A percentile compares a stretch with the other conserved stretches of the same genome.
Evolutionary conservation across 1,140 invertebrate species (phyloP).

Genomic region (Pogonus chalceus): DNA sequence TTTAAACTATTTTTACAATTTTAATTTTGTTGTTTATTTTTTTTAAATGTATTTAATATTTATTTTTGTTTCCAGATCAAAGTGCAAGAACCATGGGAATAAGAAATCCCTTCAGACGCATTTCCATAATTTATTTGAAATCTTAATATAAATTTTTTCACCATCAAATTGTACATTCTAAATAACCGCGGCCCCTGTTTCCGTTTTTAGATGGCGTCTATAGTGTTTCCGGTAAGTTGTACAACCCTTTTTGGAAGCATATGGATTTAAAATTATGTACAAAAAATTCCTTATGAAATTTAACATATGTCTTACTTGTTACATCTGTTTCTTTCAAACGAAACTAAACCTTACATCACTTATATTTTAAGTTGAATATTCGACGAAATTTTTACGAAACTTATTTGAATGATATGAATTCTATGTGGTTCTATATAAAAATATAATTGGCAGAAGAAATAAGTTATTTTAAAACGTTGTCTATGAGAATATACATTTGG

Average conservation of each 20-base stretch:
- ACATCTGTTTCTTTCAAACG: background rate
- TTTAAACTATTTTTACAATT: too few species aligned
- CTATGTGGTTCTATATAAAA: background rate
- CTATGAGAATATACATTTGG: background rate
- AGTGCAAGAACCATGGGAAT: too few species aligned
- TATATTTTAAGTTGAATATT: background rate
- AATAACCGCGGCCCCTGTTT: too few species aligned
- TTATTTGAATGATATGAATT: background rate
- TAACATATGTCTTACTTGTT: background rate
- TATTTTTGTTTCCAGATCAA: too few species aligned
- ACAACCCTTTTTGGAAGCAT: background rate
- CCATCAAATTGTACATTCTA: too few species aligned
- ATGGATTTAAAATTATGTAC: background rate
- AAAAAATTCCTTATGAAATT: background rate
- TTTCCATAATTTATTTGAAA: too few species aligned
- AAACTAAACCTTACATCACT: background rate
- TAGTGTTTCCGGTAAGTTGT: background rate
- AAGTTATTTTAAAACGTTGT: background rate
- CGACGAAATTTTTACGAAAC: background rate
- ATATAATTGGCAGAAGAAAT: conserved; percentile 3
- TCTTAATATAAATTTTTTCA: too few species aligned
- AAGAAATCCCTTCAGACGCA: too few species aligned
- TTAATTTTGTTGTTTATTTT: too few species aligned
- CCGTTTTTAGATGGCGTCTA: conserved; percentile 7
- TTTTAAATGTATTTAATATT: too few species aligned